Conservation (phyloP, 2,888 invertebrate species). For the Harpagoxenus sublaevis region DNA sequence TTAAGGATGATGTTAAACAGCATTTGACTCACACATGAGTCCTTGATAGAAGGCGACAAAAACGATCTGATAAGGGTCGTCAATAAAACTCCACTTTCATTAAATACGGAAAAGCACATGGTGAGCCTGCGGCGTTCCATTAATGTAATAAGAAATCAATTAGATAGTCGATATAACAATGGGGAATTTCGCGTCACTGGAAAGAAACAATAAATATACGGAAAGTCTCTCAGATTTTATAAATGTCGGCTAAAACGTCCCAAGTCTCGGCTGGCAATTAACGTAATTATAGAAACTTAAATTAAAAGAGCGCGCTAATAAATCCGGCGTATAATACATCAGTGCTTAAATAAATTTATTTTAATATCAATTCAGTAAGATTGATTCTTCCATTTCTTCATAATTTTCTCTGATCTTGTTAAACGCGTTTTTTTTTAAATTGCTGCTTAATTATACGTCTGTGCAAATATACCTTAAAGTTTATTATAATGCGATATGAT, state of each 20-base stretch:
- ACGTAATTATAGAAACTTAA: constrained; percentile 57
- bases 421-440: background rate
- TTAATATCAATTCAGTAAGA: background rate
- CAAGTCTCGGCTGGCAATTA: constrained; percentile 51
- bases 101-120: constrained; percentile 25
- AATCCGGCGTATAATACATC: background rate
- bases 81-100: constrained; percentile 9
- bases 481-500: too few species aligned
- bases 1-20: background rate
- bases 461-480: background rate
- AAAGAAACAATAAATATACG: constrained; percentile 40
- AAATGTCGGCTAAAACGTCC: background rate
- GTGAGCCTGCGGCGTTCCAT: constrained; percentile 29
- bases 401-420: background rate
- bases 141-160: constrained; percentile 66
- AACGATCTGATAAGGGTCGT: constrained; percentile 37
- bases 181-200: background rate
- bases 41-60: background rate
- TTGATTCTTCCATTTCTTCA: background rate
- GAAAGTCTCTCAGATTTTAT: constrained; percentile 29
- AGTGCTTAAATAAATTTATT: background rate
- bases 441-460: background rate
- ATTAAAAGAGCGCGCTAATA: constrained; percentile 42
- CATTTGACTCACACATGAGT: background rate
- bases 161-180: constrained; percentile 47